These are phyloP conservation scores for Eunapius fragilis DNA, from an alignment of 37 sponge, comb jelly and placozoan genomes.

Conservation along the genomic window DNA sequence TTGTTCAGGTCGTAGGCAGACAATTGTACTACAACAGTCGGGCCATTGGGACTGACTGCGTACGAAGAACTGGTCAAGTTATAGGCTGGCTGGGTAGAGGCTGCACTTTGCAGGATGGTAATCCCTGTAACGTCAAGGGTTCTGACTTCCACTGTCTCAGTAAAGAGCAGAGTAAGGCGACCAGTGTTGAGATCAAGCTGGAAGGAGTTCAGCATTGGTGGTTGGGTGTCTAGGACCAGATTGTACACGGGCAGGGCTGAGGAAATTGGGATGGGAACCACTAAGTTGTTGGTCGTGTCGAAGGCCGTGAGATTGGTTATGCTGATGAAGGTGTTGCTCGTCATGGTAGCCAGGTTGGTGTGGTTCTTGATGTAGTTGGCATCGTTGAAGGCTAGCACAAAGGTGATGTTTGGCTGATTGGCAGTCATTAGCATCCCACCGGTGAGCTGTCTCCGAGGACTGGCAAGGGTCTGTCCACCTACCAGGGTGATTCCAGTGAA, in stretches of 20 bases:
- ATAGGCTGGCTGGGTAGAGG: constrained; percentile 9
- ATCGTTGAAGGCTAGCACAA: constrained; percentile 74
- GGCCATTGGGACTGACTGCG: constrained; percentile 58
- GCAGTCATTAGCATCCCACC: constrained; percentile 42
- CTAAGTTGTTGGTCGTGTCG: constrained; percentile 77
- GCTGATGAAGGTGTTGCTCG: constrained; percentile 52
- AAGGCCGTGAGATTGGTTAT: constrained; percentile 61
- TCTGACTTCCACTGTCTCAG: constrained; percentile 81
- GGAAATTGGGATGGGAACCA: constrained; percentile 27
- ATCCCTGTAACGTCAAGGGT: constrained; percentile 70
- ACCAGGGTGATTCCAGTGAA: constrained; percentile 68
- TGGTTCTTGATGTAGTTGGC: constrained; percentile 82
- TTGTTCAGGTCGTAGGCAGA: constrained; percentile 81
- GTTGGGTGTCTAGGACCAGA: constrained; percentile 41
- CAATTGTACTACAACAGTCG: constrained; percentile 54
- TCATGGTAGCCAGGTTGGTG: constrained; percentile 46
- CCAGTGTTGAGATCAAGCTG: constrained; percentile 78
- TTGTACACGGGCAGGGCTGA: constrained; percentile 35
- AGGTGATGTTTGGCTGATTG: constrained; percentile 43
- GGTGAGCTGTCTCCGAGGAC: constrained; percentile 53
- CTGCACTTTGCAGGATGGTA: constrained; percentile 3
- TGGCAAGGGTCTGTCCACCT: constrained; percentile 19
- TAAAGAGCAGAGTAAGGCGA: constrained; percentile 65
- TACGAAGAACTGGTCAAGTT: constrained; percentile 48
- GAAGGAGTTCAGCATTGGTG: constrained; percentile 55